These are phyloP conservation scores for Salvelinus namaycush DNA, from an alignment of 2,113 vertebrate species.

Conservation along the genomic window DNA sequence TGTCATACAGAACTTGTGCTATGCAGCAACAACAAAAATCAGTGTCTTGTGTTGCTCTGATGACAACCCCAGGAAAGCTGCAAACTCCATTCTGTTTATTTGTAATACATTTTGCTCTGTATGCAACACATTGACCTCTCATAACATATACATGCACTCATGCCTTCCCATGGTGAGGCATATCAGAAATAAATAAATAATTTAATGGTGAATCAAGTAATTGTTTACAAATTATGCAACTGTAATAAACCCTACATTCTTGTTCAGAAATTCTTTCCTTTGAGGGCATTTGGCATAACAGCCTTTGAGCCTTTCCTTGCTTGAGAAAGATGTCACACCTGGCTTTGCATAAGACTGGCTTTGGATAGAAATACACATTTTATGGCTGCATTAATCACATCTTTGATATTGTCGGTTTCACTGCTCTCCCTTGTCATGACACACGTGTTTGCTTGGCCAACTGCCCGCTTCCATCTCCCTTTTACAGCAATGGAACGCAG, in stretches of 20 bases:
- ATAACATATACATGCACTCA: not conserved
- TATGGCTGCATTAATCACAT: not conserved
- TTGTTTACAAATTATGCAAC: not conserved
- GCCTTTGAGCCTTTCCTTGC: not conserved
- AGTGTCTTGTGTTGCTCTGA: not conserved
- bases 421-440: not conserved
- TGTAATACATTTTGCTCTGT: not conserved
- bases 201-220: not conserved
- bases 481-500: not conserved
- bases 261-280: not conserved
- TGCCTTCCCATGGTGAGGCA: not conserved
- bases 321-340: not conserved
- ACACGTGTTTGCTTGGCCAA: not conserved
- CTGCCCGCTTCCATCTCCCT: not conserved
- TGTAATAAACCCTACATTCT: not conserved
- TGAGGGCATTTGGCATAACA: not conserved
- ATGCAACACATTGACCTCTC: not conserved
- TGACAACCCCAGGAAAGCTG: not conserved
- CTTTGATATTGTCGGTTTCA: not conserved
- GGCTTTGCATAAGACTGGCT: not conserved
- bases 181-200: not conserved
- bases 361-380: not conserved
- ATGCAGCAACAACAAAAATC: not conserved
- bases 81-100: not conserved
- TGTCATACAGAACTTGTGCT: not conserved